These are phyloP conservation scores for Bothrops jararaca DNA, from an alignment of 2,113 vertebrate species.

Conservation along the genomic window DNA sequence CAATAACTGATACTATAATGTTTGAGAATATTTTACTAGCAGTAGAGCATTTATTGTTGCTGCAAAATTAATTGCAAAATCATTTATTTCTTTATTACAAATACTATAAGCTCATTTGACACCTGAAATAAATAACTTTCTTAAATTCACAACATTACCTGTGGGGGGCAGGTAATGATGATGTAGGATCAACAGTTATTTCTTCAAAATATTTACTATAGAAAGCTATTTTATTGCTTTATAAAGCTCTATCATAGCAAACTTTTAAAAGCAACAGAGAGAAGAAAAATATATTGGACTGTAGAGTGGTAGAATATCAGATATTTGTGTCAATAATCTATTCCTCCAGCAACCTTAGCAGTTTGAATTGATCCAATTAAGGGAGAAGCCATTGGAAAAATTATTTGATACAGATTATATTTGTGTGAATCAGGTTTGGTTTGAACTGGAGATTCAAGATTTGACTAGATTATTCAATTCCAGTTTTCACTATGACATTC, in stretches of 20 bases:
- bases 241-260: background rate
- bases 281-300: background rate
- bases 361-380: background rate
- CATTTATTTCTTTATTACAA: background rate
- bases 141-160: background rate
- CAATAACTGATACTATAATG: constrained; percentile 12
- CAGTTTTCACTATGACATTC: background rate
- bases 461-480: background rate
- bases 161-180: background rate
- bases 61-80: background rate
- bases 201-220: background rate
- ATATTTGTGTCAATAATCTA: background rate
- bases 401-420: background rate
- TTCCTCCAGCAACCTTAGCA: background rate
- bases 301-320: background rate
- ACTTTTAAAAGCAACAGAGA: background rate
- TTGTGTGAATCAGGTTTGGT: background rate
- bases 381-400: background rate
- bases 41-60: constrained; percentile 1
- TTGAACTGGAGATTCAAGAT: background rate
- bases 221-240: background rate
- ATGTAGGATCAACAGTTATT: background rate
- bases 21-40: background rate
- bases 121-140: background rate
- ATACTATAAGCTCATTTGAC: background rate